Evolutionary conservation across 2,113 vertebrate species (phyloP), one percentile per base, ranked within the genome.

Genomic region (Rhinichthys klamathensis): DNA sequence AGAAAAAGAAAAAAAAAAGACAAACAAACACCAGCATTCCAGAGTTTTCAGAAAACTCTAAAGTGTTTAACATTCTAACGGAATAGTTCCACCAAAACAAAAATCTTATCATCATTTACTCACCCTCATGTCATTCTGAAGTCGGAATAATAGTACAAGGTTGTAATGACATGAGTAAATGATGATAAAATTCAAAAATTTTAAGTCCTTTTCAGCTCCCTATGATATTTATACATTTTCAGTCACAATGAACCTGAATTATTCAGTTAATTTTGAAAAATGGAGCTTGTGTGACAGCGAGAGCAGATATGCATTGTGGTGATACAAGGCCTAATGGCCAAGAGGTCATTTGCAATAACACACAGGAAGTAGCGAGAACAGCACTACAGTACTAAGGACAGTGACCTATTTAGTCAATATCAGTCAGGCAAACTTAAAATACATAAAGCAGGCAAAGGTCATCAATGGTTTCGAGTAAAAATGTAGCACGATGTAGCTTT

Each of bases 291-390:
- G 76, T 60, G 35, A 79, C 54, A 25, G 35, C 25, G 23, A 79
- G n/a, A 44, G 58, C 12, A 41, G 35, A 60, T 9, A 15, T 30
- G 32, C 35, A 23, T 70, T 27, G 25, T 58, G n/a, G 35, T 80
- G 56, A 44, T 46, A 84, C 82, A 75, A 84, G 80, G 30, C 58
- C 49, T 51, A n/a, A n/a, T 44, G 27, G n/a, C 54, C 61, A 54
- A 67, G 78, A 82, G 73, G 44, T 85, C 73, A 87, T 63, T 32
- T 73, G 77, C 75, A 84, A 79, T 67, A 85, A 58, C n/a, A 79
- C 70, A 83, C 80, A 83, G 84, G 84, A 88, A 86, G 87, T 56
- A 30, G 84, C 9, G 15, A 27, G 63, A 38, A 56, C 69, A 72
- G 63, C 58, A 23, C 44, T 72, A 60, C 81, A 81, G 82, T 49